Evolutionary conservation across 1,140 invertebrate species (phyloP).

Genomic region (Penaeus chinensis): DNA sequence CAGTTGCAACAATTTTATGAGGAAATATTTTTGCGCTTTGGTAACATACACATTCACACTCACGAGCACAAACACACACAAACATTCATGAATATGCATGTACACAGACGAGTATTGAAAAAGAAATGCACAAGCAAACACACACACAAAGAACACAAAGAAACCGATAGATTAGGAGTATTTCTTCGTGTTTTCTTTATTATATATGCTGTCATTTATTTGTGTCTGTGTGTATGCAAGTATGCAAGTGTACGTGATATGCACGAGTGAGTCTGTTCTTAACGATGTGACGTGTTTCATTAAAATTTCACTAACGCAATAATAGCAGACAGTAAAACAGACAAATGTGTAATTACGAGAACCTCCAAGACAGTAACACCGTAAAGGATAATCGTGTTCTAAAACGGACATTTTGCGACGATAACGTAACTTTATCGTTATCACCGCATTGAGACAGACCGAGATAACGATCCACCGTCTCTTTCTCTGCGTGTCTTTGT

Average conservation of each 20-base stretch:
- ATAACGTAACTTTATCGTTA: too few species aligned
- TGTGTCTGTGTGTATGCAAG: slow-evolving; percentile 10
- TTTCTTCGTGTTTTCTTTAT: slow-evolving; percentile 3
- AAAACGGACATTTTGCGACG: too few species aligned
- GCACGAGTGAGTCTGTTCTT: not conserved
- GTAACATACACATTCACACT: not conserved
- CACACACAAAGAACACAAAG: not conserved
- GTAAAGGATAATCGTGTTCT: too few species aligned
- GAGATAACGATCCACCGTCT: too few species aligned
- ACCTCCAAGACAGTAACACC: too few species aligned
- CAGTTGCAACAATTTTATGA: too few species aligned
- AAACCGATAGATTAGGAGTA: not conserved
- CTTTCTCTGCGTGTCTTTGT: too few species aligned
- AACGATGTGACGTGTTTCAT: not conserved
- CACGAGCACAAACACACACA: not conserved
- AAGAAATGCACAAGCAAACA: not conserved
- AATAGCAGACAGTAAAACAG: too few species aligned
- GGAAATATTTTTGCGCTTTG: too few species aligned
- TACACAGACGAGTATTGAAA: not conserved
- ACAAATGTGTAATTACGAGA: too few species aligned
- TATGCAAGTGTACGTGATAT: slow-evolving; percentile 12
- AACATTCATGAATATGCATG: not conserved
- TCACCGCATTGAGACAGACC: too few species aligned
- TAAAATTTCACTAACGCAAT: too few species aligned
- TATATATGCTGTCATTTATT: not conserved